Conservation (phyloP, 1,140 invertebrate genomes). For the Drosophila sulfurigaster region DNA sequence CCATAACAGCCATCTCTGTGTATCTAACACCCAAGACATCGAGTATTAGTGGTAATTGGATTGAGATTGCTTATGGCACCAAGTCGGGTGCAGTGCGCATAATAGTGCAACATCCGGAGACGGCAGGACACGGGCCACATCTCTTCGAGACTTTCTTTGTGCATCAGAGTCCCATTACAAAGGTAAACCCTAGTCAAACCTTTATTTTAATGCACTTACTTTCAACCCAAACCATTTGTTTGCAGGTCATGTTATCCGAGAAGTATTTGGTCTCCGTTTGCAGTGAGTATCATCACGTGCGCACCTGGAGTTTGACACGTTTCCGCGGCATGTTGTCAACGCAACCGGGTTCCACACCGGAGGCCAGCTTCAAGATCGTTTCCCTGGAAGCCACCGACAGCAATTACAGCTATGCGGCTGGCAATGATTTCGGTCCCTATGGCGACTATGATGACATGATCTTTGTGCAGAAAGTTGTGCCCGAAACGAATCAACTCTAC, state of each 20-base stretch:
- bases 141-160: slow-evolving; percentile 99
- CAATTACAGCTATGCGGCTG: slow-evolving; percentile 90
- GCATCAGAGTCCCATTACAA: slow-evolving; percentile 97
- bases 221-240: no score
- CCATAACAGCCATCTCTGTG: slow-evolving; percentile 99
- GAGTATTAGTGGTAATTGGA: slow-evolving; percentile 98
- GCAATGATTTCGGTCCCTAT: slow-evolving; percentile 96
- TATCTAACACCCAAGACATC: slow-evolving; percentile 98
- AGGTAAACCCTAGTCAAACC: slow-evolving; percentile 86
- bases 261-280: slow-evolving; percentile 99
- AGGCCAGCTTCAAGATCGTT: slow-evolving; percentile 96
- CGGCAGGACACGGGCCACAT: slow-evolving; percentile 98
- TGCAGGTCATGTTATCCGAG: slow-evolving; percentile 96
- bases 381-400: slow-evolving; percentile 90
- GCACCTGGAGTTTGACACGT: slow-evolving; percentile 97
- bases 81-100: slow-evolving; percentile 97
- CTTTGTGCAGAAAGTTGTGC: slow-evolving; percentile 98
- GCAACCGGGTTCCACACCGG: slow-evolving; percentile 97
- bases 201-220: no score
- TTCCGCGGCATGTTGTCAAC: slow-evolving; percentile 99
- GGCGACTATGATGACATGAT: slow-evolving; percentile 99
- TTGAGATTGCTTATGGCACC: slow-evolving; percentile 99
- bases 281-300: slow-evolving; percentile 98
- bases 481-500: slow-evolving; percentile 97
- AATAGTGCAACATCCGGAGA: slow-evolving; percentile 99